phyloP scores from a whole-genome alignment of 2,888 invertebrate genomes.

The Eupithecia subfuscata region DNA sequence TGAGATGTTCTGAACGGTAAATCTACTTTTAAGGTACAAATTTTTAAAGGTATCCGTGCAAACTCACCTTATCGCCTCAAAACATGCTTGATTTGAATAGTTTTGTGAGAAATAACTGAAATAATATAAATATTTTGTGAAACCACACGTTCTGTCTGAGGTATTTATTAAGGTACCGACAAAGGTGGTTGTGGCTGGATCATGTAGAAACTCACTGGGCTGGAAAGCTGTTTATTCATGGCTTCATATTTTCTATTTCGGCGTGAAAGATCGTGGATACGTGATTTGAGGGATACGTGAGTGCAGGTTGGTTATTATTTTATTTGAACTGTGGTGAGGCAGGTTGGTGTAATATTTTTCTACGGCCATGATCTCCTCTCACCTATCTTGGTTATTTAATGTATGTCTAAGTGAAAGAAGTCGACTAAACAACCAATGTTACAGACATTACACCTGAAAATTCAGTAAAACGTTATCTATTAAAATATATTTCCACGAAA shows the following conservation, averaged over 20 bases:
- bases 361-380: not conserved
- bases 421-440: not conserved
- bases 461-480: not conserved
- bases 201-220: constrained; percentile 1
- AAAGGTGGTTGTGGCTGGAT: not conserved
- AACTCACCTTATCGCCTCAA: not conserved
- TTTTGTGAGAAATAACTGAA: not conserved
- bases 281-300: constrained; percentile 1
- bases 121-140: not conserved
- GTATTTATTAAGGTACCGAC: not conserved
- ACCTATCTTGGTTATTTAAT: not conserved
- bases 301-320: not conserved
- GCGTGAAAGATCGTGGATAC: constrained; percentile 20
- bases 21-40: not conserved
- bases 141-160: not conserved
- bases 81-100: not conserved
- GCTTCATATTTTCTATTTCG: constrained; percentile 18
- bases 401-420: not conserved
- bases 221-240: constrained; percentile 24
- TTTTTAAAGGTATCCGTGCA: not conserved
- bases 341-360: not conserved
- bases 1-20: not conserved
- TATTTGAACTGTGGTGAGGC: not conserved
- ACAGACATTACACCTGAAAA: not conserved
- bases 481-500: not conserved